Conservation (phyloP, 1,140 invertebrate genomes). For the Apis dorsata region DNA sequence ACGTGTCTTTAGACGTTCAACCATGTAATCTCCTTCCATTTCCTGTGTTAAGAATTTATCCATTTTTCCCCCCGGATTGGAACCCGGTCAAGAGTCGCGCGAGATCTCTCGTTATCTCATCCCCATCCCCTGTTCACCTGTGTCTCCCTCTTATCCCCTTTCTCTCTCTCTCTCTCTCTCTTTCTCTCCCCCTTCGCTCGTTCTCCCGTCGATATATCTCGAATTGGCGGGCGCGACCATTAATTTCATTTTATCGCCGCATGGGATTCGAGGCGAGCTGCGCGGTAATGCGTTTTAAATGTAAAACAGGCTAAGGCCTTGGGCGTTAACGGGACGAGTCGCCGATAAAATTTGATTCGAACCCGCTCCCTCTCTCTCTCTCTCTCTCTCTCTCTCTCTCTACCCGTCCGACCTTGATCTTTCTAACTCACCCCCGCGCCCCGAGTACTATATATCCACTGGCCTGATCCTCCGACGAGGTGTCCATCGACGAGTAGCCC, state of each 20-base stretch:
- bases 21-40: slow-evolving; percentile 3
- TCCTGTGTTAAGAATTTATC: slow-evolving; percentile 28
- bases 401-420: slow-evolving; percentile 38
- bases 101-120: slow-evolving; percentile 45
- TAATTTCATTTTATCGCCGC: slow-evolving; percentile 80
- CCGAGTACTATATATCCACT: background rate
- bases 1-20: slow-evolving; percentile 8
- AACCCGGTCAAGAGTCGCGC: slow-evolving; percentile 32
- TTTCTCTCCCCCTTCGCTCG: slow-evolving; percentile 15
- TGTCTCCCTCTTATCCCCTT: slow-evolving; percentile 21
- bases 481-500: slow-evolving; percentile 17
- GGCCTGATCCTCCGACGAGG: background rate
- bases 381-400: background rate
- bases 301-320: slow-evolving; percentile 79
- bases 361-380: slow-evolving; percentile 26
- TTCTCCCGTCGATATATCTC: slow-evolving; percentile 74
- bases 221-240: slow-evolving; percentile 77
- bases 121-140: slow-evolving; percentile 39
- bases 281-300: slow-evolving; percentile 80
- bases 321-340: slow-evolving; percentile 70
- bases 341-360: slow-evolving; percentile 79
- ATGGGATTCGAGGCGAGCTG: slow-evolving; percentile 73
- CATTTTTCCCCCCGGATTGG: slow-evolving; percentile 39
- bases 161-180: slow-evolving; percentile 7
- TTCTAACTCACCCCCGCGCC: slow-evolving; percentile 3